These are phyloP conservation scores for Thaumetopoea pityocampa DNA, from an alignment of 1,140 invertebrate species.

Conservation along the genomic window DNA sequence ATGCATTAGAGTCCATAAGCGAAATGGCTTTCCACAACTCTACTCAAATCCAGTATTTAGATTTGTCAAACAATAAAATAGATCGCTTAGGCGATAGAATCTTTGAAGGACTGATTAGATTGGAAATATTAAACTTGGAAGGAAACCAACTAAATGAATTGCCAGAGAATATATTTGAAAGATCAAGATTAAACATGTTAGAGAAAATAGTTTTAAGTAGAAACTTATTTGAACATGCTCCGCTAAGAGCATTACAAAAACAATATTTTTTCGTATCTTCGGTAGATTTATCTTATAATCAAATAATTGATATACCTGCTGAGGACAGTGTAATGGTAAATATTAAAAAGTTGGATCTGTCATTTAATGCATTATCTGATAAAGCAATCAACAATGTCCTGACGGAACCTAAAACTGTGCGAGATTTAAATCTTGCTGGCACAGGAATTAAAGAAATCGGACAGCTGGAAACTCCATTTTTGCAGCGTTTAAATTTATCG, in stretches of 20 bases:
- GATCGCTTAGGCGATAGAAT: conserved; percentile 86
- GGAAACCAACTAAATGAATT: conserved; percentile 85
- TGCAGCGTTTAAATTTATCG: conserved; percentile 88
- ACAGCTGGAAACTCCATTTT: conserved; percentile 90
- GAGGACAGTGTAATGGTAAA: conserved; percentile 92
- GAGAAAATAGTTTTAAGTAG: conserved; percentile 87
- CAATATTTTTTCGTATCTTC: conserved; percentile 89
- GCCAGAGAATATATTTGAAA: conserved; percentile 90
- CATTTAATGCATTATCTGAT: conserved; percentile 87
- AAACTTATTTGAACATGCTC: conserved; percentile 87
- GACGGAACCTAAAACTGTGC: conserved; percentile 91
- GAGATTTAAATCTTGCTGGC: conserved; percentile 87
- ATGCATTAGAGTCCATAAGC: conserved; percentile 86
- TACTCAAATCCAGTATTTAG: conserved; percentile 87
- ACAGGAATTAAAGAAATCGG: conserved; percentile 83
- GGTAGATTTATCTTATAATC: conserved; percentile 88
- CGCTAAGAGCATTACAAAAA: conserved; percentile 85
- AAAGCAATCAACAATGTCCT: conserved; percentile 86
- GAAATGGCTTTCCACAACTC: conserved; percentile 94
- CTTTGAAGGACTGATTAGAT: conserved; percentile 87
- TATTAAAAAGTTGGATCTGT: conserved; percentile 90
- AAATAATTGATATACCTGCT: conserved; percentile 85
- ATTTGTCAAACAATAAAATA: conserved; percentile 86
- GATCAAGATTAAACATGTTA: conserved; percentile 84
- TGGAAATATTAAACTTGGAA: conserved; percentile 85